Base-by-base conservation (phyloP, 2,797 vertebrate genomes). In the Heterohyrax brucei region DNA sequence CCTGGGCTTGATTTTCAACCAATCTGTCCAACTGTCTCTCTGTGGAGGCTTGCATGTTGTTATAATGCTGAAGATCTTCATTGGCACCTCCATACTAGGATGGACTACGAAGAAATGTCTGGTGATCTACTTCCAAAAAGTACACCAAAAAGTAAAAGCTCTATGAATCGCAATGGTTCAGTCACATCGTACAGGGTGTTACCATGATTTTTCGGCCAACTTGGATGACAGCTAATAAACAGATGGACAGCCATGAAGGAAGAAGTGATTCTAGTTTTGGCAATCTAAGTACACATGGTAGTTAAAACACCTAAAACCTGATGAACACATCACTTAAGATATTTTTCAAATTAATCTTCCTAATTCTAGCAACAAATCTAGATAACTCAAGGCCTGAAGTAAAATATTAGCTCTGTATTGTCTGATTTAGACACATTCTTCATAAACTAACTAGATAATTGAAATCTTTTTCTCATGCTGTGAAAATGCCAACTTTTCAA, bases 401-500 rank as follows among this genome's bases (percentile, higher is more conserved):
- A 80, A 94, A 93, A 70, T 87, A 85, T 66, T 85, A 64, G 19
- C 61, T 18, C 56, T 92, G 22, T 68, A 66, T 66, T 93, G 80
- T 76, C 26, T 66, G 28, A 30, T 48, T 89, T 93, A 87, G 56
- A 85, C 13, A 91, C 73, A 62, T 85, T 19, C 26, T 86, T 95
- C 48, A 73, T 77, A 62, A 94, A 79, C 56, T 81, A 85, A 89
- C 76, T 86, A 39, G 90, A 72, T 97, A 89, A 93, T 46, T 89
- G n/a, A 44, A 62, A 64, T 95, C 10, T 93, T 95, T 96, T 92
- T 80, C 28, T 93, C 91, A 53, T 88, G 76, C 70, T 91, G 83
- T 93, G 87, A 90, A 95, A 93, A 86, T 94, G 83, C 48, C 76
- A 97, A 83, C 28, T 73, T 95, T 94, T 93, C 94, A 89, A 24